Evolutionary conservation across 2,797 vertebrate genomes (phyloP), one percentile per base, ranked within the genome.

Genomic region (Poecilia picta): DNA sequence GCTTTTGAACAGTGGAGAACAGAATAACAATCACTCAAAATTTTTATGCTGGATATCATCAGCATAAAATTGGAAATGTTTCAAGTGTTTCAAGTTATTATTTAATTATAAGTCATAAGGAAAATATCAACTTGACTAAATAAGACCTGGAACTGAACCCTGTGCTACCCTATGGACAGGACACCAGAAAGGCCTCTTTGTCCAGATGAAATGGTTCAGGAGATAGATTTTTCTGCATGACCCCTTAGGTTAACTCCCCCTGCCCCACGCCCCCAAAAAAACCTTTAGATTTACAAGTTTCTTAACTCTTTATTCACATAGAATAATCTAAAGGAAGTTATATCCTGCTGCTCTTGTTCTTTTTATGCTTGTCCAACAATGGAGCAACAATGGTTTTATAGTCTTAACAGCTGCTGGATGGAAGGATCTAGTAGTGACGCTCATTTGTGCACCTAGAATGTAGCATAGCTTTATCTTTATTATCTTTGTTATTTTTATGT

Each of bases 271-370:
- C n/a, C n/a, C n/a, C n/a, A 51, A 53, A 70, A 46, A 76, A 78
- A 64, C 71, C 12, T 79, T 74, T 72, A 83, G 62, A 71, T 77
- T 70, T 49, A 5, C 41, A 81, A 59, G 49, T 64, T 59, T 76
- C 11, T 43, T 12, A 12, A 68, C 36, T 36, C 33, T 41, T 71
- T 71, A 20, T 28, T 71, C 12, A 71, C 12, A 71, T 5, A n/a
- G 23, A 15, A 10, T 71, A 71, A 45, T 71, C 39, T n/a, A 71
- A 45, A 20, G 33, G 33, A 33, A 33, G 33, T 33, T 33, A 3
- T 33, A 33, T 33, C 33, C 33, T 33, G 33, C 33, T 33, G 33
- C 33, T 33, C 33, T 33, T 33, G 33, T 33, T 33, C 33, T 33
- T 33, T 33, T 33, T 33, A 33, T 33, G 33, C 33, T 33, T 33